Percentiles rank a stretch among this genome's conserved stretches.
These are phyloP conservation scores for Catharus minimus DNA, from an alignment of 2,113 vertebrate genomes.

Conservation along the genomic window DNA sequence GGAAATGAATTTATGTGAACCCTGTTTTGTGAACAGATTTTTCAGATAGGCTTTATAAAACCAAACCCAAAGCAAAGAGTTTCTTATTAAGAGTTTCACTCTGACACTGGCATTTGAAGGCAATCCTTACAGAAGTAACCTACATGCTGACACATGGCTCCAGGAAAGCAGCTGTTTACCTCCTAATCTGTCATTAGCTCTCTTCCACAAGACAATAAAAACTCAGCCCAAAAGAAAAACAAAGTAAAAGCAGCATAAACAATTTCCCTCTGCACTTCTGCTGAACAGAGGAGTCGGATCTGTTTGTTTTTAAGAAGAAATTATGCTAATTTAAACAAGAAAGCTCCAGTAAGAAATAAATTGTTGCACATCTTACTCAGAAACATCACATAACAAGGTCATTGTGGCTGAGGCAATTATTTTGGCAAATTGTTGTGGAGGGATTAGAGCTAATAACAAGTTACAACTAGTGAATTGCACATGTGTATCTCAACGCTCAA, in stretches of 20 bases:
- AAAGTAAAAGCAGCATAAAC: background rate
- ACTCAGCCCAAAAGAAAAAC: background rate
- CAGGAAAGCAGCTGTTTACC: background rate
- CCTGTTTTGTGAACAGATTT: background rate
- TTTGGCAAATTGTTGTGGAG: slow-evolving; percentile 52
- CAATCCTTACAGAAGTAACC: background rate
- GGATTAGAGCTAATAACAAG: slow-evolving; percentile 64
- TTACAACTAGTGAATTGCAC: slow-evolving; percentile 26
- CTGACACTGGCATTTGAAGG: background rate
- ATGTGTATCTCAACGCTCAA: background rate
- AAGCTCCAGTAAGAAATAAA: slow-evolving; percentile 49
- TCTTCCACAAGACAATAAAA: background rate
- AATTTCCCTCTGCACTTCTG: background rate
- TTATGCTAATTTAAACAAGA: slow-evolving; percentile 57
- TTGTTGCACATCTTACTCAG: slow-evolving; percentile 15
- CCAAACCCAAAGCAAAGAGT: background rate
- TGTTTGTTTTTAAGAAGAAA: slow-evolving; percentile 39
- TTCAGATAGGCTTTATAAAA: background rate
- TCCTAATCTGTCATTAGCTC: slow-evolving; percentile 1
- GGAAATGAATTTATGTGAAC: background rate
- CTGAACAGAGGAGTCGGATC: background rate
- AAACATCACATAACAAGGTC: slow-evolving; percentile 61
- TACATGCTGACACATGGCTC: background rate
- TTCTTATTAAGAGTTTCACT: background rate
- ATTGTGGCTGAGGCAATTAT: slow-evolving; percentile 60